Base-by-base conservation (phyloP, 1,140 invertebrate genomes). In the Drosophila varians region DNA sequence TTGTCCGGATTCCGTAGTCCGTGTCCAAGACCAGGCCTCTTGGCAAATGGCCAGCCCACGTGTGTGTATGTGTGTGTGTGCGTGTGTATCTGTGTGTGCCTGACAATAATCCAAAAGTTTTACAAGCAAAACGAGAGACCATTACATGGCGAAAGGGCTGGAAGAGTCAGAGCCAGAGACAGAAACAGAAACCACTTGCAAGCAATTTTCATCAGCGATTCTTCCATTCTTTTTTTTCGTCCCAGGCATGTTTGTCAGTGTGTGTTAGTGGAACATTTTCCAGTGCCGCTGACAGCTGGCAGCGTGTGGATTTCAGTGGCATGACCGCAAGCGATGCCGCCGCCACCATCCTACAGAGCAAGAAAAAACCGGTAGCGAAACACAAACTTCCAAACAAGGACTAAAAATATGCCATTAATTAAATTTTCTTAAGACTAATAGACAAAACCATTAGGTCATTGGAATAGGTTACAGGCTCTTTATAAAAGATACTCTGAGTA, bases 21-120 rank as follows among this genome's bases (percentile, higher is more conserved):
- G 16, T 34, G 61, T 66, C 69, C 65, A 64, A 86, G 80, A 75
- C 71, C 76, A 58, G 79, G 76, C 58, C 49, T 48, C 28, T 82
- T 86, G 80, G 80, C 80, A 77, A 58, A 70, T 64, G 57, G 82
- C 80, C 80, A 86, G 73, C 36, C 61, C 36, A 60, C 42, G 54
- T 57, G 18, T 52, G 42, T 26, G 40, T 55, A 7, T 47, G 31
- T 31, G 21, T 55, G 45, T 46, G 46, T 45, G 56, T 23, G 12
- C 36, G 25, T 57, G 23, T 38, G 38, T 52, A 31, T 40, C 42
- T 54, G 40, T 76, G 62, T 69, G 57, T 43, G 82, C 58, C 82
- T 86, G 80, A 86, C 82, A 86, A 86, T 86, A 86, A 86, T 86
- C 82, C 82, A 86, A 87, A 86, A 86, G 82, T 86, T 86, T 86